Percentiles rank a stretch among this genome's conserved stretches.
phyloP scores from a whole-genome alignment of 2,113 vertebrate species.

The Hiodon alosoides region DNA sequence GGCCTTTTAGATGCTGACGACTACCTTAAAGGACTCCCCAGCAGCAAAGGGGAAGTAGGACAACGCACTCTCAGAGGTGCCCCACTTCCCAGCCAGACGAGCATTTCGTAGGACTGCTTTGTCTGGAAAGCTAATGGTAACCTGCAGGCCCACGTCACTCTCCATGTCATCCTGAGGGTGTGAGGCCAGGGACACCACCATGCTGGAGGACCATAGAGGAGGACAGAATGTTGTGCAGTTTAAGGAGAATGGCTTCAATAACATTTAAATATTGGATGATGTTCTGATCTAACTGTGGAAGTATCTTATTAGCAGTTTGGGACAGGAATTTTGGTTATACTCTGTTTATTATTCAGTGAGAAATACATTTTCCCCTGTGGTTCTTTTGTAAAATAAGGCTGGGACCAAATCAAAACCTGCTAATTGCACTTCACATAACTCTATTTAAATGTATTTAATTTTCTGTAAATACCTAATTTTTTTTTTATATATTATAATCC shows the following conservation, averaged over 20 bases:
- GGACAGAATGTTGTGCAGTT: neutral
- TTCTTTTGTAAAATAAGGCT: no score
- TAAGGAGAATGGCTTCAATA: neutral
- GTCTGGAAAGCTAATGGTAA: slow-evolving; percentile 74
- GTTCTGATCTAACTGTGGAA: no score
- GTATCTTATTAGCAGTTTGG: no score
- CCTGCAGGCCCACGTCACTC: slow-evolving; percentile 71
- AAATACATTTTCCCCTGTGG: no score
- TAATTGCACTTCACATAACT: no score
- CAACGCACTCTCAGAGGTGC: slow-evolving; percentile 70
- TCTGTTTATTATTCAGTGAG: no score
- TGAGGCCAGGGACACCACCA: slow-evolving; percentile 72
- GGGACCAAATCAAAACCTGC: no score
- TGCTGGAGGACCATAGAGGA: slow-evolving; percentile 52
- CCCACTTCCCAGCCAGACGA: slow-evolving; percentile 75
- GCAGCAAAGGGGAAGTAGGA: slow-evolving; percentile 80
- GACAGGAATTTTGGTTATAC: no score
- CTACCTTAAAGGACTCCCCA: slow-evolving; percentile 81
- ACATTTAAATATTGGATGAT: no score
- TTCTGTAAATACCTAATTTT: no score
- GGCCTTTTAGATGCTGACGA: neutral
- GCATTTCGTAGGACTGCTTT: slow-evolving; percentile 76
- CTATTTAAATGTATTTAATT: no score
- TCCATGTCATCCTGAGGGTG: slow-evolving; percentile 57
- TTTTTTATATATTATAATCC: no score